Base-by-base conservation (phyloP, 2,888 invertebrate genomes). In the Nemotelus pantherinus region DNA sequence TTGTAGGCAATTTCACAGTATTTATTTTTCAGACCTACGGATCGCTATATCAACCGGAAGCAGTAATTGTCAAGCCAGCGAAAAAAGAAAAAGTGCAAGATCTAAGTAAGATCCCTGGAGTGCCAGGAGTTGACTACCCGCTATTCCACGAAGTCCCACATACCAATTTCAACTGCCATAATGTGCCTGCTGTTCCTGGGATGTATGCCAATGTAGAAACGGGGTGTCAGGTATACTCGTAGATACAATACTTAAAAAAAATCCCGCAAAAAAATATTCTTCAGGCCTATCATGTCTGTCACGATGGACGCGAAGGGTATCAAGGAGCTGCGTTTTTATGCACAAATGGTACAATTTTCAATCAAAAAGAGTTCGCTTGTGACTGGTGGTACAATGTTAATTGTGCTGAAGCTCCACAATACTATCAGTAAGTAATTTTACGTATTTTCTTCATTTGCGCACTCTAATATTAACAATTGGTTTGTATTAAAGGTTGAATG, bases 351-450 rank as follows among this genome's bases (percentile, higher is more conserved):
- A 95, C 95, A 0, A 88, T 95, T 79, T 95, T 95, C 87, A 94
- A 94, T 87, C 95, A 95, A 84, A 91, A 92, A 80, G 93, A 95
- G 84, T 95, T 95, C 82, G 91, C 94, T 2, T 95, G 95, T 82
- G 95, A 95, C 85, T 95, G 95, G 95, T 95, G 95, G 95, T 95
- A 95, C 89, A 95, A 95, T 85, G 95, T 95, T 0, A 92, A 95
- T 84, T 95, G 95, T 82, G 91, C 91, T 3, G 90, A 93, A 79
- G 93, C 95, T n/a, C 89, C 90, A 2, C 88, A 89, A 53, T 90
- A 92, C 79, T 95, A 95, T 88, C 91, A 91, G 94, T 94, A 85
- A n/a, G 53, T 68, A 58, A 41, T 43, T 71, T 71, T 41, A 10
- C 4, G 4, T n/a, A 10, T 10, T 48, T 47, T 10, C 78, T 25